Evolutionary conservation across 2,888 invertebrate species (phyloP).

Genomic region (Eretmocerus hayati): DNA sequence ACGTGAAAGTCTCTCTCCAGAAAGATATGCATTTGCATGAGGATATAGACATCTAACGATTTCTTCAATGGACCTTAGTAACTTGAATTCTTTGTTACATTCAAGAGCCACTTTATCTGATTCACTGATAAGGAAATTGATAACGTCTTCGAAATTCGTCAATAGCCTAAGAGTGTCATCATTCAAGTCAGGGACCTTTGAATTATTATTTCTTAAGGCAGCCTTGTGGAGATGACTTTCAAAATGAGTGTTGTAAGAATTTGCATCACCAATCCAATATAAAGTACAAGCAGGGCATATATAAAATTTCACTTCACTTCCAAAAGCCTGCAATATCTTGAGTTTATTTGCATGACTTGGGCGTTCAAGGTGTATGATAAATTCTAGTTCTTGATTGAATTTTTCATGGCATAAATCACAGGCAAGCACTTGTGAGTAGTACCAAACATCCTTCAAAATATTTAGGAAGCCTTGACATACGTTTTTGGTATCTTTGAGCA

Average conservation of each 20-base stretch:
- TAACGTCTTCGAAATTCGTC: constrained; percentile 20
- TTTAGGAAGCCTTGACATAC: not conserved
- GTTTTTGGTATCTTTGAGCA: not conserved
- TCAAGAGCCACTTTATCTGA: constrained; percentile 22
- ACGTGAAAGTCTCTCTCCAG: constrained; percentile 56
- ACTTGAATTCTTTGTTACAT: constrained; percentile 10
- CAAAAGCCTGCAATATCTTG: constrained; percentile 19
- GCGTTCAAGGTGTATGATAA: constrained; percentile 25
- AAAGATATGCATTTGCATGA: constrained; percentile 48
- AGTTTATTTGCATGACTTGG: constrained; percentile 6
- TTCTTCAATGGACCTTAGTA: constrained; percentile 26
- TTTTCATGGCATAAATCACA: constrained; percentile 21
- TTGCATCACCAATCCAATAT: constrained; percentile 5
- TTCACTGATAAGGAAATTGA: constrained; percentile 17
- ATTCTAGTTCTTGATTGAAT: constrained; percentile 20
- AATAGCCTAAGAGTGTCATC: constrained; percentile 15
- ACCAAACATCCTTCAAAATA: constrained; percentile 17
- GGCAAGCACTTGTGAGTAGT: constrained; percentile 24
- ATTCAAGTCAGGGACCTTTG: constrained; percentile 22
- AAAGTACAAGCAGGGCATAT: constrained; percentile 10
- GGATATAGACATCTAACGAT: constrained; percentile 24
- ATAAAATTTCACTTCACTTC: constrained; percentile 8
- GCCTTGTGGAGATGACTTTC: constrained; percentile 3
- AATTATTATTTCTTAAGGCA: constrained; percentile 21
- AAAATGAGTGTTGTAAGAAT: constrained; percentile 5